Conservation (phyloP, 2,797 vertebrate species). For the Cheirogaleus major region DNA sequence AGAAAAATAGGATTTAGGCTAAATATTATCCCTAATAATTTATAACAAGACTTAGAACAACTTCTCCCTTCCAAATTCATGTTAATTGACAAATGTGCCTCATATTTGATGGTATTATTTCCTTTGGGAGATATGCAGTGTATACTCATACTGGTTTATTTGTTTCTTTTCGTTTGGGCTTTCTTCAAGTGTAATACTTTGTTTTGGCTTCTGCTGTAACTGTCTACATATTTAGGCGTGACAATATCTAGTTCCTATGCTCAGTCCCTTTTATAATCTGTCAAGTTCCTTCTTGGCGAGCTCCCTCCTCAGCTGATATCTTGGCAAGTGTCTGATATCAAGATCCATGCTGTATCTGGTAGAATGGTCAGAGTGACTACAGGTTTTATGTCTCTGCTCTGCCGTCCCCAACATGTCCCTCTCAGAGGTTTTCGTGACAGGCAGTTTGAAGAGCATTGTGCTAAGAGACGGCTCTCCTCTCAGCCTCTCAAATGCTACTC, state of each 20-base stretch:
- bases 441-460: neutral
- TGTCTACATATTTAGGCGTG: neutral
- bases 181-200: constrained; percentile 1
- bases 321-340: constrained; percentile 57
- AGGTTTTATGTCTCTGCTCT: neutral
- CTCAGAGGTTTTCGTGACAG: neutral
- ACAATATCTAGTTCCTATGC: neutral
- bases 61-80: constrained; percentile 6
- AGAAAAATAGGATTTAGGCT: neutral
- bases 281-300: neutral
- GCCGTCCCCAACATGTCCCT: neutral
- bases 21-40: neutral
- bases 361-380: constrained; percentile 22
- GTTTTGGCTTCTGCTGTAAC: neutral
- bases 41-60: neutral
- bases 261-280: neutral
- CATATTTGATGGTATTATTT: neutral
- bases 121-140: neutral
- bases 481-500: neutral
- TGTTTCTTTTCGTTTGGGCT: neutral
- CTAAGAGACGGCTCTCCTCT: neutral
- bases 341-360: constrained; percentile 60
- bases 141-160: neutral
- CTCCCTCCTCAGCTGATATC: constrained; percentile 34
- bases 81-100: neutral